Percentiles rank a stretch among this genome's conserved stretches.
Evolutionary conservation across 1,140 invertebrate species (phyloP).

Genomic region (Steinernema khuongi): DNA sequence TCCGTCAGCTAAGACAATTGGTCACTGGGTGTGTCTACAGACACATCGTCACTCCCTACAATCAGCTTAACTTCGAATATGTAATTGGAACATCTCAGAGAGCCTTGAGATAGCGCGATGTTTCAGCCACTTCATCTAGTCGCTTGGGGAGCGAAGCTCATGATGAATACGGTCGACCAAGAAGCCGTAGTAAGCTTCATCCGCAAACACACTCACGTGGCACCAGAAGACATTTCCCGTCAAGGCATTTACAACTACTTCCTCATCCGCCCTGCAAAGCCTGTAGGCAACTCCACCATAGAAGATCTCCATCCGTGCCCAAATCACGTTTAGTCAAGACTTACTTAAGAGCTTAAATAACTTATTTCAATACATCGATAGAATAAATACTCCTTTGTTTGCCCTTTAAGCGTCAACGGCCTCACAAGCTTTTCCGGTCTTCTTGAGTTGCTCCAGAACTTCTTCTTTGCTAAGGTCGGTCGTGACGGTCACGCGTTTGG

Average conservation of each 20-base stretch:
- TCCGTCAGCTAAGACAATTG: slow-evolving; percentile 63
- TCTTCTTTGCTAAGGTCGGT: slow-evolving; percentile 44
- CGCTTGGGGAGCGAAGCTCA: slow-evolving; percentile 71
- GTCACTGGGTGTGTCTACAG: slow-evolving; percentile 71
- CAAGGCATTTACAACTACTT: slow-evolving; percentile 35
- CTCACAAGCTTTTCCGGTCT: slow-evolving; percentile 54
- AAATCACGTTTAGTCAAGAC: not conserved
- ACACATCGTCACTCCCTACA: slow-evolving; percentile 75
- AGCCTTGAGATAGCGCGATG: slow-evolving; percentile 28
- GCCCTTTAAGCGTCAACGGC: not conserved
- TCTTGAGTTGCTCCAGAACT: slow-evolving; percentile 51
- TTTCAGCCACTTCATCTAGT: slow-evolving; percentile 71
- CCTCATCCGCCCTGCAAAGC: slow-evolving; percentile 20
- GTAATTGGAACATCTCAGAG: slow-evolving; percentile 62
- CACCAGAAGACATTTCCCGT: slow-evolving; percentile 35
- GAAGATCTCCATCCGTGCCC: slow-evolving; percentile 22
- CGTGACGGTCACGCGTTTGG: slow-evolving; percentile 54
- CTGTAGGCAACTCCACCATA: slow-evolving; percentile 19
- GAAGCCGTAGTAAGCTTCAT: slow-evolving; percentile 67
- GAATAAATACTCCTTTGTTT: not conserved
- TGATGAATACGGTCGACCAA: slow-evolving; percentile 69
- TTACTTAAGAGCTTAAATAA: slow-evolving; percentile 1
- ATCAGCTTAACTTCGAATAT: slow-evolving; percentile 64
- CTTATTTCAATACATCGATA: slow-evolving; percentile 17
- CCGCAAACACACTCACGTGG: slow-evolving; percentile 35